These are phyloP conservation scores for Caenorhabditis plicata DNA, from an alignment of 2,888 invertebrate species.

Conservation along the genomic window DNA sequence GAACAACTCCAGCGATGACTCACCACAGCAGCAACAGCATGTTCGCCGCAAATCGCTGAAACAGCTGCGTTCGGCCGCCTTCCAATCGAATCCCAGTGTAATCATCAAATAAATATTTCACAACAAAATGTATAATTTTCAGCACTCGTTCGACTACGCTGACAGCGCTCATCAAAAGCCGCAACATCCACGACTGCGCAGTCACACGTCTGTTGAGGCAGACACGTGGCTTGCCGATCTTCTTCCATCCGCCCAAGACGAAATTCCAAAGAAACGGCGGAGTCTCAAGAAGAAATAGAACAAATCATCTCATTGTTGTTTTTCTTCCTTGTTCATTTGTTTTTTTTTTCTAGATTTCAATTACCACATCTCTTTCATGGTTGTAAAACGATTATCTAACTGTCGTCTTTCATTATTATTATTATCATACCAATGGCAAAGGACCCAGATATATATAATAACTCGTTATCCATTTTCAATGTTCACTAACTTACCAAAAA, in stretches of 20 bases:
- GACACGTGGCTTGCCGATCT: slow-evolving; percentile 34
- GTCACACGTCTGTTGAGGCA: slow-evolving; percentile 32
- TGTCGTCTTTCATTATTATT: too few species aligned
- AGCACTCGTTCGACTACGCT: slow-evolving; percentile 44
- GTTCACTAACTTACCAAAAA: too few species aligned
- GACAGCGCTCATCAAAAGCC: slow-evolving; percentile 11
- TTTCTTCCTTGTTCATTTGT: too few species aligned
- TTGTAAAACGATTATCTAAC: too few species aligned
- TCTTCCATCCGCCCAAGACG: slow-evolving; percentile 9
- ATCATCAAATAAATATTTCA: neutral
- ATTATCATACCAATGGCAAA: too few species aligned
- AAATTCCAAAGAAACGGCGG: slow-evolving; percentile 38
- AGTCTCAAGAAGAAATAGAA: slow-evolving; percentile 48
- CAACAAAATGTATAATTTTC: slow-evolving; percentile 1
- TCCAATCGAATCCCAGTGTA: slow-evolving; percentile 24
- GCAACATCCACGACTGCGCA: slow-evolving; percentile 22
- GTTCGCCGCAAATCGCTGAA: slow-evolving; percentile 21
- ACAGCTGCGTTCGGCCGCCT: slow-evolving; percentile 25
- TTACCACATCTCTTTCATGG: slow-evolving; percentile 11
- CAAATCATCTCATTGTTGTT: too few species aligned
- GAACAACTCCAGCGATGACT: too few species aligned
- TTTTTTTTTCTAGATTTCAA: too few species aligned
- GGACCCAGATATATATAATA: too few species aligned
- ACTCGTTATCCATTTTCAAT: too few species aligned
- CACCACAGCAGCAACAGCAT: too few species aligned